Evolutionary conservation across 2,888 invertebrate species (phyloP).

Genomic region (Lacanobia oleracea): DNA sequence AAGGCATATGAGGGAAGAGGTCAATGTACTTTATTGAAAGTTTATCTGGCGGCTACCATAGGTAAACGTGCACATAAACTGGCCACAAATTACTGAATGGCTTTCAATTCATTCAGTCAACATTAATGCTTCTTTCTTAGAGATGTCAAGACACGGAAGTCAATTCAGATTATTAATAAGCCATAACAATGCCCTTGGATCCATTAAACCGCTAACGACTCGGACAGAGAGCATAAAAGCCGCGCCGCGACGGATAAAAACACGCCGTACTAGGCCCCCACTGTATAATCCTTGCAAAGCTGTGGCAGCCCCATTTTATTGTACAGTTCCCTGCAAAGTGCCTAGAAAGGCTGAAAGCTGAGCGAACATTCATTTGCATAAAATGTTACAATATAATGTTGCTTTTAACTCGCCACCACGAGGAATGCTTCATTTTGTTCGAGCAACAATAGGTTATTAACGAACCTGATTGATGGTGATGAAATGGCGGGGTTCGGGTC

Average conservation of each 20-base stretch:
- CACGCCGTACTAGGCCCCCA: conserved; percentile 56
- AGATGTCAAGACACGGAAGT: conserved; percentile 20
- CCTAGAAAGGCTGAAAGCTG: conserved; percentile 80
- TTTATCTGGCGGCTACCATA: no score
- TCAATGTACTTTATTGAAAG: no score
- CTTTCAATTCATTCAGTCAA: not conserved
- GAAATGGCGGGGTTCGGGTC: conserved; percentile 68
- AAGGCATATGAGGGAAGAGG: no score
- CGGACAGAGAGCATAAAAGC: conserved; percentile 54
- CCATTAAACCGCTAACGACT: conserved; percentile 63
- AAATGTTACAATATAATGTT: conserved; percentile 78
- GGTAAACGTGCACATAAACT: not conserved
- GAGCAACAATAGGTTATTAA: conserved; percentile 78
- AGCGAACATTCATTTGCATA: conserved; percentile 82
- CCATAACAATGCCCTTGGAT: conserved; percentile 42
- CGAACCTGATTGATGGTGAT: conserved; percentile 77
- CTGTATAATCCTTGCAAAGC: conserved; percentile 75
- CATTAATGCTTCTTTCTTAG: not conserved
- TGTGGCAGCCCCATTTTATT: conserved; percentile 73
- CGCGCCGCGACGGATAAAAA: conserved; percentile 58
- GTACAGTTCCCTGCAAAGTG: conserved; percentile 81
- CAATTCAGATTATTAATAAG: conserved; percentile 53
- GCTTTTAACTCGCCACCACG: conserved; percentile 77
- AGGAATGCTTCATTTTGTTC: conserved; percentile 78
- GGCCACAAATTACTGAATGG: not conserved